Evolutionary conservation across 2,113 vertebrate species (phyloP).

Genomic region (Amphiprion percula): DNA sequence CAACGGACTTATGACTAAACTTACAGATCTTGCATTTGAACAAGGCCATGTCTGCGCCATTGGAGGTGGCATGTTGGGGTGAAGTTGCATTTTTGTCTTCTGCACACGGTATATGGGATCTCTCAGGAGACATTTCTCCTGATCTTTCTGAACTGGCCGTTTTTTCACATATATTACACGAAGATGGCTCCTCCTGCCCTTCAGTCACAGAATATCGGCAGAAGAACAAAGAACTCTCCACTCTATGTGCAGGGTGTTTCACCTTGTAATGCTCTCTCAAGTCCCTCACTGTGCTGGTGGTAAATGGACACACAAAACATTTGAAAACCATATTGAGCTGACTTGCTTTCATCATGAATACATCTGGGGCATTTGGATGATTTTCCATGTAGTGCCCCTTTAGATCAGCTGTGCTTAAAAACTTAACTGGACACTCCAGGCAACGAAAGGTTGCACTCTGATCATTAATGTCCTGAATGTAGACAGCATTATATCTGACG

Average conservation of each 20-base stretch:
- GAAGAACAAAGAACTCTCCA: constrained; percentile 91
- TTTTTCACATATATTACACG: constrained; percentile 83
- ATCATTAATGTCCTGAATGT: constrained; percentile 89
- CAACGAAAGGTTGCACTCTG: constrained; percentile 91
- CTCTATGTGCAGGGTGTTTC: constrained; percentile 88
- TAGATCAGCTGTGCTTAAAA: constrained; percentile 86
- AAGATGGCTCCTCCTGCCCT: constrained; percentile 78
- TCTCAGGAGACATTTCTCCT: constrained; percentile 75
- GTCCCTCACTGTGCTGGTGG: constrained; percentile 82
- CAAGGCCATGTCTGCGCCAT: not conserved
- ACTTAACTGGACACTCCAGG: constrained; percentile 93
- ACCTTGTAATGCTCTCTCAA: constrained; percentile 92
- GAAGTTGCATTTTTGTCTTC: constrained; percentile 8
- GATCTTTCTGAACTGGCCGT: constrained; percentile 85
- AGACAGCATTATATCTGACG: constrained; percentile 87
- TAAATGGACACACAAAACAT: constrained; percentile 91
- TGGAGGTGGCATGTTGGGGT: not conserved
- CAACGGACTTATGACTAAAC: constrained; percentile 80
- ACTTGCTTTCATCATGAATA: constrained; percentile 83
- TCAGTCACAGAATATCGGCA: constrained; percentile 87
- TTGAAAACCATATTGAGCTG: constrained; percentile 89
- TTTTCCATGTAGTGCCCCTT: constrained; percentile 89
- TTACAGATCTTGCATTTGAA: constrained; percentile 65
- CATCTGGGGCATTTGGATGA: constrained; percentile 90
- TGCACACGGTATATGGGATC: not conserved